Conservation (phyloP, 2,113 vertebrate species). For the Raja brachyura region DNA sequence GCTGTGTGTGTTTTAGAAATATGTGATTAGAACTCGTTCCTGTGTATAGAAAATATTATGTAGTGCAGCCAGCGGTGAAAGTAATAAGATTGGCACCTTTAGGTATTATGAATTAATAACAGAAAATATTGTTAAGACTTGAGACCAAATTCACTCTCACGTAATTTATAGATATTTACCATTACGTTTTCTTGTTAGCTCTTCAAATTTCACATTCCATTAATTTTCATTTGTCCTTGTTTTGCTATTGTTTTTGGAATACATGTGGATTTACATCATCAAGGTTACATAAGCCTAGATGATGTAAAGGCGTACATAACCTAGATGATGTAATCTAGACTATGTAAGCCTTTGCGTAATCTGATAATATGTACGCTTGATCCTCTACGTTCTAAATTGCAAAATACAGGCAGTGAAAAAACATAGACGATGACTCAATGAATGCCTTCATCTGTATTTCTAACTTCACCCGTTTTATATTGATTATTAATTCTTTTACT, state of each 20-base stretch:
- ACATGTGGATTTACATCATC: neutral
- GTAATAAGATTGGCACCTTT: neutral
- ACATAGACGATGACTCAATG: neutral
- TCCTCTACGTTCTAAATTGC: neutral
- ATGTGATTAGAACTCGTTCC: neutral
- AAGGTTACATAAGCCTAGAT: neutral
- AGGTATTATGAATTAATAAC: neutral
- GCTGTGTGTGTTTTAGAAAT: neutral
- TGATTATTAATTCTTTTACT: neutral
- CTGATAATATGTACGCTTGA: neutral
- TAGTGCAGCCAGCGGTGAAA: neutral
- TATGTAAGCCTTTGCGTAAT: no score
- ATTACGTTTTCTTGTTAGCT: neutral
- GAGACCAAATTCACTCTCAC: neutral
- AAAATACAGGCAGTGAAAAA: neutral
- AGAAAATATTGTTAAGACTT: neutral
- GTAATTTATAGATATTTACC: neutral
- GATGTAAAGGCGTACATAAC: neutral
- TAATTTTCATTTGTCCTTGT: neutral
- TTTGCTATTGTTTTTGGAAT: neutral
- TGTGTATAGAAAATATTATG: neutral
- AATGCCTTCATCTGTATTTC: neutral
- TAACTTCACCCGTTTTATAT: neutral
- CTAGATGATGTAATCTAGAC: neutral
- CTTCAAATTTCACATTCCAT: constrained; percentile 1